A percentile compares a stretch with the other conserved stretches of the same genome.
Conservation (phyloP, 2,113 vertebrate species). For the Tylochromis polylepis region DNA sequence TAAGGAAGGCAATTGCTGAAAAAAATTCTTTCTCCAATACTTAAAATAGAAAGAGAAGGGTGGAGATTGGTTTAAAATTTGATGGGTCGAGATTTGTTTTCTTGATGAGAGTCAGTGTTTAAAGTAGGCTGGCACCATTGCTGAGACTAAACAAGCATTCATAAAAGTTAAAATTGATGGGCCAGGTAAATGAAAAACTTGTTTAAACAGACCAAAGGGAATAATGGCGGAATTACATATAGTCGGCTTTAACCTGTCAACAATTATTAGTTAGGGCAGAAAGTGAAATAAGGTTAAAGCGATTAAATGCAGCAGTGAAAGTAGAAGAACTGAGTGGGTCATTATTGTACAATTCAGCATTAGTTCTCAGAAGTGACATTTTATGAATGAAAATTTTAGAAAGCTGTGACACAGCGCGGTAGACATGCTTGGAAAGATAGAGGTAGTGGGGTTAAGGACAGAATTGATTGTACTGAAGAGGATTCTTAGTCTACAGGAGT, state of each 20-base stretch:
- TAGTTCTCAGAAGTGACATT: neutral
- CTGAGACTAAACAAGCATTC: neutral
- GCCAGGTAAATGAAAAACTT: neutral
- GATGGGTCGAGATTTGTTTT: neutral
- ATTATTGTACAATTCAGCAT: neutral
- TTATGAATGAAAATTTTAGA: neutral
- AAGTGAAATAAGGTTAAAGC: neutral
- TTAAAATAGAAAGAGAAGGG: neutral
- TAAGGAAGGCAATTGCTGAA: neutral
- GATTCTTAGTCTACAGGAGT: neutral
- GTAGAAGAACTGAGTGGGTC: neutral
- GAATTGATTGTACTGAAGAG: neutral
- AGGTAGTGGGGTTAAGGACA: neutral
- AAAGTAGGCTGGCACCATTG: neutral
- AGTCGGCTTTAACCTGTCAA: neutral
- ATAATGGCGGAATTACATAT: neutral
- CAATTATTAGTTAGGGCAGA: neutral
- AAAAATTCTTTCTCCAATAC: neutral
- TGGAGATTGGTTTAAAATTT: neutral
- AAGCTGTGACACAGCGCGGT: neutral
- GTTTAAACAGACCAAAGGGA: neutral
- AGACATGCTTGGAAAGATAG: neutral
- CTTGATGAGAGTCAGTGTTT: no score
- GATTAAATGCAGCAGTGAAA: neutral
- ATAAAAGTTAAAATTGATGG: neutral